These are phyloP conservation scores for Brachionus sp. DNA, from an alignment of 1,140 invertebrate genomes.

Conservation along the genomic window DNA sequence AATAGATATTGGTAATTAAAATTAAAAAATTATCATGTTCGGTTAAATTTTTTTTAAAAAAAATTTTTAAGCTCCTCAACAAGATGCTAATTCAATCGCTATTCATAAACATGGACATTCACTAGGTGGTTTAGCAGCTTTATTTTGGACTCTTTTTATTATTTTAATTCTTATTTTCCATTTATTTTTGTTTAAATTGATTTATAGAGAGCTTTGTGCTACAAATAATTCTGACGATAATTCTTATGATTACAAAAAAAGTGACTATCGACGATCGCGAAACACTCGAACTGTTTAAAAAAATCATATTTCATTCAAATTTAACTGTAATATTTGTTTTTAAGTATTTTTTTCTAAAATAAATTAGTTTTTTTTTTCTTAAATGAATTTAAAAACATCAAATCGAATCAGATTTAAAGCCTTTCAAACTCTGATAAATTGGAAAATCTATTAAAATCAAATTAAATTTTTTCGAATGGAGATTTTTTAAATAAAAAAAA, in stretches of 20 bases:
- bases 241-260: background rate
- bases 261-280: background rate
- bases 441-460: background rate
- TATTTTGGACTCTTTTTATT: constrained; percentile 87
- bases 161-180: constrained; percentile 87
- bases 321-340: background rate
- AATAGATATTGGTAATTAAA: constrained; percentile 70
- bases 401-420: background rate
- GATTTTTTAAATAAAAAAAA: no score
- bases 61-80: constrained; percentile 73
- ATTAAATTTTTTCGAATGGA: background rate
- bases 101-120: constrained; percentile 86
- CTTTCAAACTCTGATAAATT: background rate
- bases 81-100: constrained; percentile 84
- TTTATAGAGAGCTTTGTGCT: constrained; percentile 60
- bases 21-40: background rate
- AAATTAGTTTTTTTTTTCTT: background rate
- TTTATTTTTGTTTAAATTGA: constrained; percentile 85
- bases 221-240: background rate
- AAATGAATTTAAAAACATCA: background rate
- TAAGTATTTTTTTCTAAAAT: background rate
- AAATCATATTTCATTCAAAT: background rate
- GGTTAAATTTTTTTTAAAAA: background rate
- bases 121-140: constrained; percentile 78
- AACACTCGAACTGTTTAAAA: constrained; percentile 20